Evolutionary conservation across 2,797 vertebrate species (phyloP), one percentile per base, ranked within the genome.

Genomic region (Sylvilagus floridanus): DNA sequence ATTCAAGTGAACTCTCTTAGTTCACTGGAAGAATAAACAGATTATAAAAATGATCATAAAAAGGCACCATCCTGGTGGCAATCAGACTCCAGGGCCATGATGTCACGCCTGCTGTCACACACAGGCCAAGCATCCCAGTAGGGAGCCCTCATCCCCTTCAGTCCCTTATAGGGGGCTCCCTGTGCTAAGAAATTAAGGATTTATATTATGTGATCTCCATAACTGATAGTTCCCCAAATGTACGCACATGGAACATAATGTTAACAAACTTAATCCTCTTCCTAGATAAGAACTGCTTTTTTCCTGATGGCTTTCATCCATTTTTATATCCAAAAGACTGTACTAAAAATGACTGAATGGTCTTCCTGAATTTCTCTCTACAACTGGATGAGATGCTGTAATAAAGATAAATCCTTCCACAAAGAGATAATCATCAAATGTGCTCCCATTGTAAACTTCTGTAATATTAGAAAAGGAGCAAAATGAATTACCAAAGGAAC

Each of bases 11-110:
- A 92, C 28, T 92, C 63, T 71, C 42, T 87, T 65, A 91, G 93
- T 97, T 96, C 65, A 68, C 30, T 71, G 78, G 78, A 96, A 94
- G 63, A 96, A 78, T n/a, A 96, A 96, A 85, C 37, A 90, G 89
- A 97, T 95, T 65, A 93, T 24, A 82, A 96, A 97, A 94, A 77
- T 1, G 87, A 93, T 95, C 88, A 90, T 88, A 93, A 82, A 96
- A 97, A 90, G 77, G 17, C 17, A 88, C 93, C 71, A 94, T 68
- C 63, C 47, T 71, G 17, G 50, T 35, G 84, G 93, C 91, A 65
- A 87, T 93, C 83, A 68, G 32, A 88, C 77, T 93, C 57, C 35
- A 86, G 76, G 92, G 62, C 50, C 28, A 5, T 42, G 65, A 91
- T 21, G 68, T 21, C 26, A 90, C 86, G 62, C 91, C 2, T 0